phyloP scores from a whole-genome alignment of 1,140 invertebrate species.

The Thaumetopoea pityocampa region DNA sequence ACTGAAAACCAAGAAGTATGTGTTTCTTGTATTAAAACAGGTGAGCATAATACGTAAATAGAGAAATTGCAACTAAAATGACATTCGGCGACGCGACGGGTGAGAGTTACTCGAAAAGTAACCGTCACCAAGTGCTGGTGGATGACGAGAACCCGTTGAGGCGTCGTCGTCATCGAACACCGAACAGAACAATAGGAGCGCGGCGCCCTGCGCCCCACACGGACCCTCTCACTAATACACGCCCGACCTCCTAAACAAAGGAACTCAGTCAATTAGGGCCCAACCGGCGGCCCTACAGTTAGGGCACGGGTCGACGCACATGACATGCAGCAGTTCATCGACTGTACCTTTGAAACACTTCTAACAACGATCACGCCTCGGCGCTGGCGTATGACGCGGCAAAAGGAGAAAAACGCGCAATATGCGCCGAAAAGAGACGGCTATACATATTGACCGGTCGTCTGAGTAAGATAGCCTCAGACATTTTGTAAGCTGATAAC shows the following conservation, averaged over 20 bases:
- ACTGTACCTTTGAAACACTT: slow-evolving; percentile 43
- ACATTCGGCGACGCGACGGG: too few species aligned
- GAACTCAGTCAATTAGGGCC: slow-evolving; percentile 56
- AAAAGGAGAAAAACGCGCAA: slow-evolving; percentile 74
- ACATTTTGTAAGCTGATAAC: slow-evolving; percentile 74
- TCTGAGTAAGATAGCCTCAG: slow-evolving; percentile 54
- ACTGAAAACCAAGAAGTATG: too few species aligned
- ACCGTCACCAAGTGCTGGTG: too few species aligned
- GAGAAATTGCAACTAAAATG: too few species aligned
- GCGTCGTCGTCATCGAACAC: slow-evolving; percentile 34
- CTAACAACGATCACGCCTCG: slow-evolving; percentile 52
- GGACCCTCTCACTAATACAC: slow-evolving; percentile 55
- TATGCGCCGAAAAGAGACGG: slow-evolving; percentile 60
- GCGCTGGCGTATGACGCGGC: slow-evolving; percentile 67
- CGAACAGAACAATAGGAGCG: slow-evolving; percentile 54
- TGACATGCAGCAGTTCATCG: slow-evolving; percentile 23
- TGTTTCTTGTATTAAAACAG: too few species aligned
- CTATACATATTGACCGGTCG: slow-evolving; percentile 49
- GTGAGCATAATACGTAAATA: too few species aligned
- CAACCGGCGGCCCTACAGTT: slow-evolving; percentile 22
- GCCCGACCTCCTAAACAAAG: slow-evolving; percentile 60
- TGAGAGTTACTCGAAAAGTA: too few species aligned
- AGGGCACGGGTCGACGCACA: slow-evolving; percentile 5
- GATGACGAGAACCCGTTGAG: too few species aligned
- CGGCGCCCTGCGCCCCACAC: slow-evolving; percentile 40